Evolutionary conservation across 1,140 invertebrate genomes (phyloP), one percentile per base, ranked within the genome.

Genomic region (Meloidogyne chitwoodi): DNA sequence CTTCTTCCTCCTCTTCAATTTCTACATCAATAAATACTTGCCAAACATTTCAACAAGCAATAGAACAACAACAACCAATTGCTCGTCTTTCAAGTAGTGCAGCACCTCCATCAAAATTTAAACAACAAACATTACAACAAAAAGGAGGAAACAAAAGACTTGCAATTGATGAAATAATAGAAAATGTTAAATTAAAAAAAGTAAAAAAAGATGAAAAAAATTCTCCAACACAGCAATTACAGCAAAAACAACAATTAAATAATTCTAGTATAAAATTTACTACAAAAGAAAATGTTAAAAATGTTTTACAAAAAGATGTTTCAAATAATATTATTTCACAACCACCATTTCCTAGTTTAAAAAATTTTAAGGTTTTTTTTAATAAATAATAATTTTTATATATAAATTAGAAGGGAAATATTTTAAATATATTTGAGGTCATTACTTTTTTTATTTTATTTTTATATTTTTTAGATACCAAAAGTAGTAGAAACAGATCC

Each of bases 101-200:
- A 56, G 75, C 75, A 10, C 75, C 75, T 27, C 75, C 75, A 29
- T 77, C 75, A 26, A 77, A 77, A 66, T 77, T 56, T 19, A 77
- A 77, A 48, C 68, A 70, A 61, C 68, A 70, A n/a, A n/a, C n/a
- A n/a, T n/a, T n/a, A n/a, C n/a, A n/a, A 22, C 38, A 61, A 61
- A 27, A 48, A 56, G 27, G 68, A 70, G 44, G 34, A 70, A 70
- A 16, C 29, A 61, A 41, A 44, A 44, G n/a, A 16, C 38, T 14
- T 44, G 68, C 48, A 70, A 70, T 56, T 26, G 68, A 70, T 27
- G 68, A 70, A 70, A 70, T 61, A 19, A 31, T n/a, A 14, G 38
- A 44, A 29, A 29, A 26, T n/a, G 34, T 44, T 27, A 44, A 44
- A 22, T 26, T 29, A 31, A 70, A 70, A 34, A 70, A 70, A 10